Evolutionary conservation across 2,888 invertebrate species (phyloP), one percentile per base, ranked within the genome.

Genomic region (Scaptomyza caliginosa): DNA sequence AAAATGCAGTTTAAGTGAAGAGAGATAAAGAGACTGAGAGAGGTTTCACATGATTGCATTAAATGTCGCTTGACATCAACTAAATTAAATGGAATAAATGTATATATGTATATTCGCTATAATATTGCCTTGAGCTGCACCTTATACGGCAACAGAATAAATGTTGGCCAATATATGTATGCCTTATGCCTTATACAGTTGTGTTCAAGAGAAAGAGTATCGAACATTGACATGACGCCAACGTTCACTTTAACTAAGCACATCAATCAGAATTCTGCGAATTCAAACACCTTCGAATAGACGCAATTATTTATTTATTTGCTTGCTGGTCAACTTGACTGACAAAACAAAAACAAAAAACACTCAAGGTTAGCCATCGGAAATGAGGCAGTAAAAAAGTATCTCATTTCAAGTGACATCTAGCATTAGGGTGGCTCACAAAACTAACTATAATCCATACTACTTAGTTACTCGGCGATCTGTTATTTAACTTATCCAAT

Each of bases 361-460:
- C 19, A 30, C 30, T 72, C 81, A 81, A 81, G 81, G 81, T 84
- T 72, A 84, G 63, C 54, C 59, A 69, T 72, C 81, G 84, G 85
- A 81, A 81, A 84, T 75, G 57, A 57, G 39, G n/a, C 43, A 46
- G 67, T 67, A 55, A 58, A 71, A 57, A 67, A 70, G 62, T 52
- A 51, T 30, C 38, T 65, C 54, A 64, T 55, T 43, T 6, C 16
- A 71, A 78, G 83, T 85, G 86, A 72, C 86, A 79, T 57, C 48
- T 5, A 34, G 28, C 64, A 51, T 23, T 43, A 58, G 60, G 76
- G 66, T 82, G 73, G 40, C 48, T 63, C 69, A 54, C 34, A 40
- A 13, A 40, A 30, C n/a, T 6, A 24, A 24, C 24, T 24, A 8
- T n/a, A n/a, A n/a, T 24, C 8, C 8, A 24, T 8, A 36, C 16